Evolutionary conservation across 2,888 invertebrate species (phyloP).

Genomic region (Aelia acuminata): DNA sequence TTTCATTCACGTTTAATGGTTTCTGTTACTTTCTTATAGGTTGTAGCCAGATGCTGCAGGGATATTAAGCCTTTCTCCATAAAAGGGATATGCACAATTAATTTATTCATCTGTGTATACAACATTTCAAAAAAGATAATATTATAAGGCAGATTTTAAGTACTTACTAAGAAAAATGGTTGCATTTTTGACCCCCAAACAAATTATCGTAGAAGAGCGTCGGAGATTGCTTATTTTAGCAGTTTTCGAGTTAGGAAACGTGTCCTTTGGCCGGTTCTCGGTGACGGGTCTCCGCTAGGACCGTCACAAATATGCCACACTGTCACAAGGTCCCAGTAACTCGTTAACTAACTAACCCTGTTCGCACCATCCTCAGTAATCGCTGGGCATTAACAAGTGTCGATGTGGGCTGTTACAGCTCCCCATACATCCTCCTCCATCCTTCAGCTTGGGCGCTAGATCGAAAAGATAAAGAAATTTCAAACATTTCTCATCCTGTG

Average conservation of each 20-base stretch:
- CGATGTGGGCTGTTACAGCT: background rate
- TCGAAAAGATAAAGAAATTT: background rate
- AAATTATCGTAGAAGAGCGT: too few species aligned
- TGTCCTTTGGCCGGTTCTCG: background rate
- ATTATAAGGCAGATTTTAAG: too few species aligned
- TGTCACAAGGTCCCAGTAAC: background rate
- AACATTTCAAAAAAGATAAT: too few species aligned
- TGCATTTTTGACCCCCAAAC: too few species aligned
- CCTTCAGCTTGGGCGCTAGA: background rate
- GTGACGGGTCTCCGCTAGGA: background rate
- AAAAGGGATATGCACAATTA: too few species aligned
- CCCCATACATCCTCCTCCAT: background rate
- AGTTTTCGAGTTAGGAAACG: background rate
- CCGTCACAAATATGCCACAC: constrained; percentile 1
- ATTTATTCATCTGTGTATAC: too few species aligned
- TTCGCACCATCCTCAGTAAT: background rate
- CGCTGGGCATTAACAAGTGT: background rate
- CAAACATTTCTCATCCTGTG: background rate
- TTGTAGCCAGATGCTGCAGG: too few species aligned
- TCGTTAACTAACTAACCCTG: too few species aligned
- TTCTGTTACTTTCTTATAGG: too few species aligned
- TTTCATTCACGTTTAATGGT: too few species aligned
- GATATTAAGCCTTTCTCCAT: too few species aligned
- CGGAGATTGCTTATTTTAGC: background rate
- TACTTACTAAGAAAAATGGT: too few species aligned